phyloP scores from a whole-genome alignment of 2,888 invertebrate genomes.

The Cecidostiba fungosa region DNA sequence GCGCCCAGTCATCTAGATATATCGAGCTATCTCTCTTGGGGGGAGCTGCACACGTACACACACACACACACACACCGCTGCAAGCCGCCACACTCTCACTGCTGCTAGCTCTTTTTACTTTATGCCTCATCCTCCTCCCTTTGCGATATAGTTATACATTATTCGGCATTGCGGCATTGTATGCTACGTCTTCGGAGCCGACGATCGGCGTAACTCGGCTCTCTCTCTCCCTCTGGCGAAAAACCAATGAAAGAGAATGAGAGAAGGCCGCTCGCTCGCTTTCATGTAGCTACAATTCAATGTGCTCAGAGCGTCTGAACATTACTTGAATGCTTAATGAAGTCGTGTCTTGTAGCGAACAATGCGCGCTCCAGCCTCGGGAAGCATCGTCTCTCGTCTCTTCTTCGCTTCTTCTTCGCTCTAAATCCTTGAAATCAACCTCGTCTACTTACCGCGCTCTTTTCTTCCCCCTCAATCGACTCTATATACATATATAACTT shows the following conservation, averaged over 20 bases:
- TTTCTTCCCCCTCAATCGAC: slow-evolving; percentile 44
- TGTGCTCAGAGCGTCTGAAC: slow-evolving; percentile 74
- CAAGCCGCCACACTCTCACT: slow-evolving; percentile 54
- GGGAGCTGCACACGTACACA: slow-evolving; percentile 52
- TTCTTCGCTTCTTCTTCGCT: slow-evolving; percentile 64
- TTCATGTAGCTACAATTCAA: slow-evolving; percentile 73
- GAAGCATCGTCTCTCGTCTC: slow-evolving; percentile 30
- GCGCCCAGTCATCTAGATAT: slow-evolving; percentile 70
- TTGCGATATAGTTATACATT: slow-evolving; percentile 74
- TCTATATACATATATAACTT: slow-evolving; percentile 43
- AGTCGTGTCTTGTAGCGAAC: slow-evolving; percentile 77
- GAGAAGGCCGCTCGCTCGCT: slow-evolving; percentile 49
- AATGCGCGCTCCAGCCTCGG: slow-evolving; percentile 70
- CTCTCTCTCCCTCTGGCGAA: background rate
- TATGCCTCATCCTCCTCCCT: slow-evolving; percentile 41
- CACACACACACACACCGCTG: slow-evolving; percentile 13
- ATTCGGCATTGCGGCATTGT: slow-evolving; percentile 77
- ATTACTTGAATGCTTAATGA: slow-evolving; percentile 78
- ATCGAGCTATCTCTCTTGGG: slow-evolving; percentile 71
- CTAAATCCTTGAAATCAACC: slow-evolving; percentile 72
- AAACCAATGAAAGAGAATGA: slow-evolving; percentile 22
- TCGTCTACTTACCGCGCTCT: slow-evolving; percentile 39
- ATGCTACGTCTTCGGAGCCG: slow-evolving; percentile 65
- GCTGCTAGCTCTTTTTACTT: slow-evolving; percentile 52
- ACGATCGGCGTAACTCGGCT: slow-evolving; percentile 12